phyloP scores from a whole-genome alignment of 1,140 invertebrate genomes.

The Potamilus streckersoni region DNA sequence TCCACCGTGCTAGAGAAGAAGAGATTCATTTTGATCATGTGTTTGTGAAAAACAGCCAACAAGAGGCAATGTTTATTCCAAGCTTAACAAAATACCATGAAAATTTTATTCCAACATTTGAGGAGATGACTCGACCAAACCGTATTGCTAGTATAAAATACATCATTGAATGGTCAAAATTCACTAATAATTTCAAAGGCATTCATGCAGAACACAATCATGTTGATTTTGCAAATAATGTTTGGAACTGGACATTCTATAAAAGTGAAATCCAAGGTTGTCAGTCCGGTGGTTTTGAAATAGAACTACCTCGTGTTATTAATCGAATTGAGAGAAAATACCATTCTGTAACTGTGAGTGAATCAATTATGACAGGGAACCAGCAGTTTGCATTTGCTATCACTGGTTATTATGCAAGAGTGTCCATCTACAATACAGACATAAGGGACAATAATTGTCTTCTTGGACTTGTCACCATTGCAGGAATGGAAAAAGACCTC shows the following conservation, averaged over 20 bases:
- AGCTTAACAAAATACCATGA: conserved; percentile 65
- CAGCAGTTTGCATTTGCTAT: conserved; percentile 60
- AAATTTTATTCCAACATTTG: conserved; percentile 62
- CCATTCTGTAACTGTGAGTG: conserved; percentile 57
- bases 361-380: conserved; percentile 55
- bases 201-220: conserved; percentile 66
- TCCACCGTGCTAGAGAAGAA: conserved; percentile 58
- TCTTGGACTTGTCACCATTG: conserved; percentile 84
- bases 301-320: conserved; percentile 71
- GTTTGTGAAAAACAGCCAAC: conserved; percentile 43
- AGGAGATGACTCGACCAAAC: conserved; percentile 65
- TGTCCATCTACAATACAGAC: conserved; percentile 82
- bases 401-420: conserved; percentile 89
- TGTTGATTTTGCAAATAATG: conserved; percentile 67
- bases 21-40: conserved; percentile 47
- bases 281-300: conserved; percentile 76
- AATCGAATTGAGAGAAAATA: conserved; percentile 48
- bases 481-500: conserved; percentile 97
- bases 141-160: conserved; percentile 65
- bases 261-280: conserved; percentile 89
- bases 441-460: conserved; percentile 89
- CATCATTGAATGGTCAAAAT: conserved; percentile 48
- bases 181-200: conserved; percentile 55
- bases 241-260: conserved; percentile 65
- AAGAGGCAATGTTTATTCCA: conserved; percentile 62